Evolutionary conservation across 2,797 vertebrate genomes (phyloP), one percentile per base, ranked within the genome.

Genomic region (Neosilurus hyrtlii): DNA sequence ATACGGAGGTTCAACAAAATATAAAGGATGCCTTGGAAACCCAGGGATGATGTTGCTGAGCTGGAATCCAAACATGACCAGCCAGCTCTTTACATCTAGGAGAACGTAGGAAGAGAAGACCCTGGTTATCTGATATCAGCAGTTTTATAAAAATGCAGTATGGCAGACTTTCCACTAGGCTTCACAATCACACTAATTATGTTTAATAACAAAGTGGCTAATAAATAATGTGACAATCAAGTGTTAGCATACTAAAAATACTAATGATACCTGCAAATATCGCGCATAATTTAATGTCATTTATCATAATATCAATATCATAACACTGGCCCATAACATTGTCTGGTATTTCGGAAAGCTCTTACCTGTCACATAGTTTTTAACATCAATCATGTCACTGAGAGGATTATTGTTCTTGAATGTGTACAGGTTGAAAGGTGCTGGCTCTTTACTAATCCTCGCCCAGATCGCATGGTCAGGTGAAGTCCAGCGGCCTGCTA

Each of bases 371-470:
- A 97, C 95, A 2, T 96, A 97, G 88, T 96, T 96, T 89, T 96
- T 96, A 79, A 96, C 89, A 88, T 96, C 95, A 85, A 96, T 92
- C 90, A 95, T 94, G 12, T 96, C 96, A 86, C 96, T 97, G 87
- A 97, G 95, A 43, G 96, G 96, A 81, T 96, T 97, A 91, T 97
- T 97, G 88, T 95, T 96, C 90, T 96, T 96, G 91, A 97, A 97
- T 94, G 96, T 95, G 82, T 97, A 97, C 22, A 97, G 88, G 88
- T 96, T 97, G 88, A 97, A 96, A 24, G 96, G 96, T 59, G 94
- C 90, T 0, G 96, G 96, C 78, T 96, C 95, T 83, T 91, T 94
- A 89, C 95, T 94, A 75, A 96, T 94, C 22, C 95, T 95, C 62
- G 92, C 94, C 96, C 95, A 96, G 90, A 95, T 91, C 63, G 93